These are phyloP conservation scores for Lethenteron camtschaticum DNA, from an alignment of 2,113 vertebrate genomes.

Conservation along the genomic window DNA sequence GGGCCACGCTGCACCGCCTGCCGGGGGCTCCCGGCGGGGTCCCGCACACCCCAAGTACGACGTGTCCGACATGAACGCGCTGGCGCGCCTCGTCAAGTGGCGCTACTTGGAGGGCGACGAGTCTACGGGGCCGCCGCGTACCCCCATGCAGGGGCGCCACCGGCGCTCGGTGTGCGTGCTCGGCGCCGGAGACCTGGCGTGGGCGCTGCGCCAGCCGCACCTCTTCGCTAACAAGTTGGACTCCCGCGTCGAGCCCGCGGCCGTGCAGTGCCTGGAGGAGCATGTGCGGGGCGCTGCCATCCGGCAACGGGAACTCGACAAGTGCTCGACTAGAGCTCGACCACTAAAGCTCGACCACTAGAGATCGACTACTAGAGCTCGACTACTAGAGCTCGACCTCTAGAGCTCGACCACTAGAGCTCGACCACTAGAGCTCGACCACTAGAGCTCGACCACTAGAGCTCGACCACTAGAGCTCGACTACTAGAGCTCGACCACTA, in stretches of 20 bases:
- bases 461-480: too few relatives aligned
- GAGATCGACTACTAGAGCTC: too few relatives aligned
- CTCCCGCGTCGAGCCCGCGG: constrained; percentile 33
- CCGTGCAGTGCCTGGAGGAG: constrained; percentile 49
- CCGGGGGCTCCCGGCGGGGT: constrained; percentile 34
- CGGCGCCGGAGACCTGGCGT: constrained; percentile 43
- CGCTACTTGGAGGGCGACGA: constrained; percentile 27
- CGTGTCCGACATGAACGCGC: constrained; percentile 38
- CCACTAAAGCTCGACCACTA: too few relatives aligned
- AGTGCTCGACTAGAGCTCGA: too few relatives aligned
- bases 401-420: too few relatives aligned
- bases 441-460: too few relatives aligned
- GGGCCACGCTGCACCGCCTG: constrained; percentile 61
- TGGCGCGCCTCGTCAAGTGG: constrained; percentile 61
- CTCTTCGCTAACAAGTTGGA: constrained; percentile 84
- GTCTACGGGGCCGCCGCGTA: constrained; percentile 38
- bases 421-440: too few relatives aligned
- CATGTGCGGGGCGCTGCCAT: constrained; percentile 21
- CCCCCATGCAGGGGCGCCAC: constrained; percentile 29
- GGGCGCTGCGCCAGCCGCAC: constrained; percentile 45
- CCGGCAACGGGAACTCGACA: too few relatives aligned
- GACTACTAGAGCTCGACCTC: too few relatives aligned
- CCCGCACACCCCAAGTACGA: constrained; percentile 32
- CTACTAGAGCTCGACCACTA: too few relatives aligned
- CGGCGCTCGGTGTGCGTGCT: constrained; percentile 42